Evolutionary conservation across 2,113 vertebrate species (phyloP).

Genomic region (Limnothrissa miodon): DNA sequence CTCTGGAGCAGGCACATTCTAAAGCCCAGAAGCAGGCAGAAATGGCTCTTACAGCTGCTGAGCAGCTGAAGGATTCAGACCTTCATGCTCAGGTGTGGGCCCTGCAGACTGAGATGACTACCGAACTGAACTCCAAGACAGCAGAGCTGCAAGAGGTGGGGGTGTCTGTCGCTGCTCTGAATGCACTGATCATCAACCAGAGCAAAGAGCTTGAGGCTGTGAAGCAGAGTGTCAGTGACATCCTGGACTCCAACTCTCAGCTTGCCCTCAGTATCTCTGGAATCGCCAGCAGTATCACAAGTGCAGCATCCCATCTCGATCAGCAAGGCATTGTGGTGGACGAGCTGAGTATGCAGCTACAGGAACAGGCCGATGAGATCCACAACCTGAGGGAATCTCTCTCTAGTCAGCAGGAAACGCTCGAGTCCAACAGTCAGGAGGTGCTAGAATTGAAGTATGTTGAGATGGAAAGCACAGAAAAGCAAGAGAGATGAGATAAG

Average conservation of each 20-base stretch:
- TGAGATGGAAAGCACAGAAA: not conserved
- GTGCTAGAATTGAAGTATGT: slow-evolving; percentile 46
- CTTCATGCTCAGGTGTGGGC: slow-evolving; percentile 45
- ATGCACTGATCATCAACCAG: slow-evolving; percentile 42
- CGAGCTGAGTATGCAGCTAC: slow-evolving; percentile 30
- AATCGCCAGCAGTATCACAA: slow-evolving; percentile 32
- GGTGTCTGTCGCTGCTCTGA: slow-evolving; percentile 38
- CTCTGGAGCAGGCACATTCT: slow-evolving; percentile 45
- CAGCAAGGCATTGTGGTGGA: slow-evolving; percentile 36
- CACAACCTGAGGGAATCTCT: slow-evolving; percentile 35
- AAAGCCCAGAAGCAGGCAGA: slow-evolving; percentile 43
- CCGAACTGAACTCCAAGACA: slow-evolving; percentile 29
- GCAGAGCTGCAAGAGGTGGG: slow-evolving; percentile 44
- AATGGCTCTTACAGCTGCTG: slow-evolving; percentile 39
- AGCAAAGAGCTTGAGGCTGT: slow-evolving; percentile 43
- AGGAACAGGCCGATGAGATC: slow-evolving; percentile 42
- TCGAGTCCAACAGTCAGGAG: slow-evolving; percentile 36
- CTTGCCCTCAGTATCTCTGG: slow-evolving; percentile 38
- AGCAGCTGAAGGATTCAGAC: slow-evolving; percentile 44
- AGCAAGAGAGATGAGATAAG: not conserved
- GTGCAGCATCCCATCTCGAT: slow-evolving; percentile 36
- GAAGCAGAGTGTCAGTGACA: slow-evolving; percentile 39
- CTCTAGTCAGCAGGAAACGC: slow-evolving; percentile 24
- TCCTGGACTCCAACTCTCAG: slow-evolving; percentile 43
- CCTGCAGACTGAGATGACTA: slow-evolving; percentile 43